Evolutionary conservation across 1,140 invertebrate genomes (phyloP).

Genomic region (Bursaphelenchus mucronatus): DNA sequence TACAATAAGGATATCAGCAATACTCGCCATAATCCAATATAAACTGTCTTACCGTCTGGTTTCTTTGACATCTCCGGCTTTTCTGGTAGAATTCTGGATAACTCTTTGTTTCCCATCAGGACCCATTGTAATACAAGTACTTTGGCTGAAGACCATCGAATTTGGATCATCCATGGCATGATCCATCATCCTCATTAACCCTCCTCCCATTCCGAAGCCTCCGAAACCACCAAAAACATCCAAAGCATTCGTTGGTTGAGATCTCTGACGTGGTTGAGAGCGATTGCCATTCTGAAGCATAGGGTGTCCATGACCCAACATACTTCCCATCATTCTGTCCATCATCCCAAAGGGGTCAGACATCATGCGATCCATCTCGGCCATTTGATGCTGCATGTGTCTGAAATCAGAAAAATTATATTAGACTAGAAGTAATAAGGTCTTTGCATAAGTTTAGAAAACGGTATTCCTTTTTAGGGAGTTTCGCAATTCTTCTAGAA

Average conservation of each 20-base stretch:
- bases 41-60: slow-evolving; percentile 36
- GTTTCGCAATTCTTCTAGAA: background rate
- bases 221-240: slow-evolving; percentile 48
- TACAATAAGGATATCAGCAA: slow-evolving; percentile 26
- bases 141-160: slow-evolving; percentile 50
- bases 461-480: background rate
- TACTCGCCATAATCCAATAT: slow-evolving; percentile 22
- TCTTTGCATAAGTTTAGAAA: background rate
- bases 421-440: background rate
- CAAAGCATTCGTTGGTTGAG: slow-evolving; percentile 25
- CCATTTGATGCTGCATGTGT: slow-evolving; percentile 50
- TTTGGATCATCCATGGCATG: slow-evolving; percentile 49
- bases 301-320: slow-evolving; percentile 41
- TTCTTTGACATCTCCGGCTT: slow-evolving; percentile 56
- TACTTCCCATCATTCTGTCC: slow-evolving; percentile 50
- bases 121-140: slow-evolving; percentile 54
- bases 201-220: slow-evolving; percentile 42
- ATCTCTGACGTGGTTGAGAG: slow-evolving; percentile 3
- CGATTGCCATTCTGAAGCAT: slow-evolving; percentile 33
- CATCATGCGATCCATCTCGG: slow-evolving; percentile 24
- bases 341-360: slow-evolving; percentile 49
- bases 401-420: slow-evolving; percentile 36
- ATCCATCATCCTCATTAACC: slow-evolving; percentile 38
- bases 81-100: slow-evolving; percentile 49
- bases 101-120: slow-evolving; percentile 44